These are phyloP conservation scores for Serinus canaria DNA, from an alignment of 2,113 vertebrate species.

Conservation along the genomic window DNA sequence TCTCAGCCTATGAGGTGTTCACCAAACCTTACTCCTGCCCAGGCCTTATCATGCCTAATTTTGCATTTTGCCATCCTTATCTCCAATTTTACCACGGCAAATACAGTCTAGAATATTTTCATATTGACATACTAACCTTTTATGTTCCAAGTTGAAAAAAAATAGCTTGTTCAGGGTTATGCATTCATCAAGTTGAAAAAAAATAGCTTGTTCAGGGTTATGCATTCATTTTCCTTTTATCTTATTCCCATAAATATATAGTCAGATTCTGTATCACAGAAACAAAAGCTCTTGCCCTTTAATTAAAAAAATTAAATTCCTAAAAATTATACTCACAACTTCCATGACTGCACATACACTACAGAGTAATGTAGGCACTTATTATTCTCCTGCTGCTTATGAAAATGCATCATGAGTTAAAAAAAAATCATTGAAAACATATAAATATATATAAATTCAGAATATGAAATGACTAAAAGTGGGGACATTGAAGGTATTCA, in stretches of 20 bases:
- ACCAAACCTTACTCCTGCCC: neutral
- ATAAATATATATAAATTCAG: neutral
- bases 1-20: neutral
- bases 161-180: neutral
- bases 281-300: neutral
- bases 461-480: neutral
- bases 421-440: neutral
- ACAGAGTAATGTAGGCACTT: neutral
- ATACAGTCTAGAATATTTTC: neutral
- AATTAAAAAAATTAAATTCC: neutral
- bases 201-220: neutral
- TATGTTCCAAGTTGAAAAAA: neutral
- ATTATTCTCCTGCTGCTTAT: neutral
- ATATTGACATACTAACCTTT: neutral
- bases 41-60: neutral
- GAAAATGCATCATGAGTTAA: neutral
- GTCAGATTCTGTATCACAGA: neutral
- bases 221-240: neutral
- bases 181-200: neutral
- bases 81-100: neutral
- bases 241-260: neutral
- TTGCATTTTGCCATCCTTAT: neutral
- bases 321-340: neutral
- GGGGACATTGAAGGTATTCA: neutral
- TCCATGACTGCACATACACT: neutral